Evolutionary conservation across 2,888 invertebrate species (phyloP).

Genomic region (Drosophila vallismaia): DNA sequence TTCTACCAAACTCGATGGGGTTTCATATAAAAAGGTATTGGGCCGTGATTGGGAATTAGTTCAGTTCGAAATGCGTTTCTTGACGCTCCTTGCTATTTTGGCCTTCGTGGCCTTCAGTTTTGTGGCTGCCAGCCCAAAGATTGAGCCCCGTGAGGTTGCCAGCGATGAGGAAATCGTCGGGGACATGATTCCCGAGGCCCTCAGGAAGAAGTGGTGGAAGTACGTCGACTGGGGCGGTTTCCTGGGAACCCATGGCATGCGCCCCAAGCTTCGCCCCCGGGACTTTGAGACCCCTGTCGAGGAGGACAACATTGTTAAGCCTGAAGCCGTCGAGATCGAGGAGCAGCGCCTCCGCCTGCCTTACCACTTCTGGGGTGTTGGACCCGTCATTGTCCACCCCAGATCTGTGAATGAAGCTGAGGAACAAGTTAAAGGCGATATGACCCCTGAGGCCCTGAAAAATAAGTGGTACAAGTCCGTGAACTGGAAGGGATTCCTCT

Average conservation of each 20-base stretch:
- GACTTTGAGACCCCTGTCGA: not conserved
- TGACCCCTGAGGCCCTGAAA: no score
- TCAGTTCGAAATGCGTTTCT: not conserved
- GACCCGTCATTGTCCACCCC: not conserved
- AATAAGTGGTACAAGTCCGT: no score
- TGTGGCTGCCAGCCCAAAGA: not conserved
- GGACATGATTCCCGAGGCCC: constrained; percentile 1
- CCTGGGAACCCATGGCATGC: not conserved
- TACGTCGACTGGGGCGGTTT: not conserved
- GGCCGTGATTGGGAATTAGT: constrained; percentile 1
- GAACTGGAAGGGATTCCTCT: no score
- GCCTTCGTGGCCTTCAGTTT: not conserved
- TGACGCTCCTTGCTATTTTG: not conserved
- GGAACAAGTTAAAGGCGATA: not conserved
- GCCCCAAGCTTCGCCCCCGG: not conserved
- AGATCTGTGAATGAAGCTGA: not conserved
- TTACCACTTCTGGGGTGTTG: not conserved
- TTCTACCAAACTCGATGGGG: not conserved
- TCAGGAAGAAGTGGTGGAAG: constrained; percentile 1
- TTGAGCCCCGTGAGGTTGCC: not conserved
- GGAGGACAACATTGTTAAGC: not conserved
- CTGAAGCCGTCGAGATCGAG: not conserved
- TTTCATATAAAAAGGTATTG: constrained; percentile 1
- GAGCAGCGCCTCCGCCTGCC: not conserved
- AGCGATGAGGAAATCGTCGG: not conserved